phyloP scores from a whole-genome alignment of 2,888 invertebrate genomes.

The Ectemnius continuus region DNA sequence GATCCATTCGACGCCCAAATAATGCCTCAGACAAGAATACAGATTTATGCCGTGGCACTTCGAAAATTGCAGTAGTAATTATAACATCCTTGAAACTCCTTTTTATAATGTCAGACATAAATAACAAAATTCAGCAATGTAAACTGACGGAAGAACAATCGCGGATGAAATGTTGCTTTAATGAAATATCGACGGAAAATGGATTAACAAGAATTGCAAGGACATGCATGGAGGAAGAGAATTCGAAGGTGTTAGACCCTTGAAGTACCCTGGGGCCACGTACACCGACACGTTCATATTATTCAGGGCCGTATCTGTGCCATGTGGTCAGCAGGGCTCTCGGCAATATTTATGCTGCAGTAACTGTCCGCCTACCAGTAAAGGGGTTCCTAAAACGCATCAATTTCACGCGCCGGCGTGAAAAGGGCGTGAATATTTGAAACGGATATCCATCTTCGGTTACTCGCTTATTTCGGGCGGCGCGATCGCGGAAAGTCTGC shows the following conservation, averaged over 20 bases:
- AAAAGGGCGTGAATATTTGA: conserved; percentile 78
- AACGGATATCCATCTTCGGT: conserved; percentile 77
- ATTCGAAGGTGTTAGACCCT: conserved; percentile 26
- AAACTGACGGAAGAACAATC: neutral
- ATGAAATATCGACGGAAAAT: neutral
- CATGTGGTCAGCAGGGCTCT: conserved; percentile 71
- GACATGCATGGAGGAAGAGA: conserved; percentile 2
- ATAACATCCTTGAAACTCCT: too few species aligned
- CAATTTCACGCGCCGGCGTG: conserved; percentile 74
- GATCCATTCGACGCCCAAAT: too few species aligned
- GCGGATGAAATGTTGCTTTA: neutral
- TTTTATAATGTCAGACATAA: too few species aligned
- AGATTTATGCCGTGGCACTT: too few species aligned
- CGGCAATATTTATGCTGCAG: conserved; percentile 75
- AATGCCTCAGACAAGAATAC: too few species aligned
- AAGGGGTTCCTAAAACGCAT: conserved; percentile 77
- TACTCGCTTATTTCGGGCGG: conserved; percentile 69
- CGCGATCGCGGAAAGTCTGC: conserved; percentile 48
- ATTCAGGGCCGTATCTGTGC: conserved; percentile 63
- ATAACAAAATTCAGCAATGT: too few species aligned
- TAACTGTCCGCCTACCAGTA: conserved; percentile 77
- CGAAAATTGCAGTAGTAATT: too few species aligned
- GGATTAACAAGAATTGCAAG: neutral
- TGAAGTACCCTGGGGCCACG: conserved; percentile 48
- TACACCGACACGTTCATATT: conserved; percentile 48